These are phyloP conservation scores for Aphis gossypii DNA, from an alignment of 1,140 invertebrate species.

Conservation along the genomic window DNA sequence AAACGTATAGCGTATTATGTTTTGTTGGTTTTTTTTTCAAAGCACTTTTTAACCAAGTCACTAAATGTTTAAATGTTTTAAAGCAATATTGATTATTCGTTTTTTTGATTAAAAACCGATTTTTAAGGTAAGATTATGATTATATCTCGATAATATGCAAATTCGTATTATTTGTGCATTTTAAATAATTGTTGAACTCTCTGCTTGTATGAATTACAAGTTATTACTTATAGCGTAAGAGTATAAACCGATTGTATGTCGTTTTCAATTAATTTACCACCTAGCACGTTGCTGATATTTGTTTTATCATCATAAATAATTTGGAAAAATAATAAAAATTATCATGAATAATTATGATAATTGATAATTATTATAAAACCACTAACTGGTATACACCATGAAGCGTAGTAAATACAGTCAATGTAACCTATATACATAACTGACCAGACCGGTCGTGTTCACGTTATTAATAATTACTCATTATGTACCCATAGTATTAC, in stretches of 20 bases:
- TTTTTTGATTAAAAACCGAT: not conserved
- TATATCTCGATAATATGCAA: not conserved
- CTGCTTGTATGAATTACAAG: not conserved
- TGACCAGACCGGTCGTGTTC: slow-evolving; percentile 12
- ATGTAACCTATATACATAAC: slow-evolving; percentile 24
- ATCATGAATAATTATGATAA: not conserved
- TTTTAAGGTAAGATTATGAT: no score
- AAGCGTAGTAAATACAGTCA: not conserved
- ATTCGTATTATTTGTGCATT: not conserved
- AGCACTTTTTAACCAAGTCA: not conserved
- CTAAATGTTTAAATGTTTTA: no score
- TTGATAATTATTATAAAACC: not conserved
- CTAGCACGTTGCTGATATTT: not conserved
- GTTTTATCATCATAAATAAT: not conserved
- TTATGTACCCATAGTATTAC: not conserved
- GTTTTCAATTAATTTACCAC: not conserved
- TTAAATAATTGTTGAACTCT: not conserved
- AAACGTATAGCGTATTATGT: not conserved
- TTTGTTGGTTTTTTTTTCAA: not conserved
- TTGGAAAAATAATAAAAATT: not conserved
- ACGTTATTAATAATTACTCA: not conserved
- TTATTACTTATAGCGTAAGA: not conserved
- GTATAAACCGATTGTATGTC: not conserved
- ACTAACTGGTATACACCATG: not conserved
- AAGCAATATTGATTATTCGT: not conserved